Evolutionary conservation across 2,888 invertebrate genomes (phyloP), one percentile per base, ranked within the genome.

Genomic region (Phengaris arion): DNA sequence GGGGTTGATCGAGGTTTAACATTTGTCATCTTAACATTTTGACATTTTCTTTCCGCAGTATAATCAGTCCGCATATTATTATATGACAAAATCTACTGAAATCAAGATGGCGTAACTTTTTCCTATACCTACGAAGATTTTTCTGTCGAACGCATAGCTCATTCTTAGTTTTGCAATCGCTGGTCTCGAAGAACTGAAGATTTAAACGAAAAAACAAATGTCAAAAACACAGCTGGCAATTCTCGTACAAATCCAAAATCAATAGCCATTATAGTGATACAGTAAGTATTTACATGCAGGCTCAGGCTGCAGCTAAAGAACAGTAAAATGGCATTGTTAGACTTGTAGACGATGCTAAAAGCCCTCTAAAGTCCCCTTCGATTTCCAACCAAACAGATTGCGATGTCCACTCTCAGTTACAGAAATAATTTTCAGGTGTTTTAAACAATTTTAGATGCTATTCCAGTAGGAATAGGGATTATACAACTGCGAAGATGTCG

Each of bases 341-440:
- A 76, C 75, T 86, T 89, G 87, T 87, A 91, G 91, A 91, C 91
- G 87, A 88, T 86, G 87, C 87, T 90, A 91, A 91, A 90, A 91
- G 89, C 88, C 87, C 91, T 90, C 87, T 70, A 70, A 90, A 90
- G 89, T 85, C 86, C 87, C 84, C 85, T 84, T 87, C 83, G 84
- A 88, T 83, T 81, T 87, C 86, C 89, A 87, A 85, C 89, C 91
- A 91, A 91, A 92, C 91, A 92, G 89, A 90, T 90, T 83, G 87
- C 85, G 86, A 86, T 91, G 92, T 91, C 90, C 90, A 90, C 79
- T 79, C 87, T 89, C 87, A 84, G 85, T 83, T 86, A 83, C 83
- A 85, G 85, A 86, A 86, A 81, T 74, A 74, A 75, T 77, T 68
- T 82, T 73, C 81, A 15, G 4, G 10, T 13, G 2, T 2, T 68